Evolutionary conservation across 2,113 vertebrate species (phyloP).

Genomic region (Pygoscelis adeliae): DNA sequence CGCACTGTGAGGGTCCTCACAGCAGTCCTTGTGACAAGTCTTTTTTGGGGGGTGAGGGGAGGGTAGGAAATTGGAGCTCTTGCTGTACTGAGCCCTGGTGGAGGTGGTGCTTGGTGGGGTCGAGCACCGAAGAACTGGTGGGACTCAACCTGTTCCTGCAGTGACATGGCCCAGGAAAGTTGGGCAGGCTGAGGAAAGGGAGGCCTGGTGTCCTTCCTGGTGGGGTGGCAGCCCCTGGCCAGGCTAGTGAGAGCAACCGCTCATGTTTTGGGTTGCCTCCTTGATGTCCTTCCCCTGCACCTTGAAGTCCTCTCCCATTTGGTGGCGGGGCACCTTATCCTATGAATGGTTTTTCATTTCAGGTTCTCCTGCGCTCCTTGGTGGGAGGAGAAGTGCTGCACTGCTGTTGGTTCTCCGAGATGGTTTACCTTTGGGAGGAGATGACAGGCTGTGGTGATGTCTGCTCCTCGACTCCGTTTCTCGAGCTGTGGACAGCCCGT

Average conservation of each 20-base stretch:
- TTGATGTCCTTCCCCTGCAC: not conserved
- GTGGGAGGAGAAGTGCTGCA: not conserved
- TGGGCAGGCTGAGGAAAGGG: not conserved
- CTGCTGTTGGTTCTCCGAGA: not conserved
- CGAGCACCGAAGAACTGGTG: not conserved
- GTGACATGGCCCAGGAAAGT: not conserved
- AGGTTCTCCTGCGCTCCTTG: not conserved
- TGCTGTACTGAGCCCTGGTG: not conserved
- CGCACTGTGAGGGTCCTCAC: not conserved
- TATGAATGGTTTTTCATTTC: not conserved
- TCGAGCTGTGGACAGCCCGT: rapidly evolving
- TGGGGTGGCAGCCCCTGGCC: not conserved
- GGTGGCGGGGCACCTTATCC: not conserved
- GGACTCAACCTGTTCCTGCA: not conserved
- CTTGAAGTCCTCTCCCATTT: not conserved
- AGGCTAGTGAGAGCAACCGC: rapidly evolving
- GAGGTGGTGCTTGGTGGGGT: not conserved
- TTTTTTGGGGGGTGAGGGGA: not conserved
- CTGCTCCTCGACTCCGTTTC: not conserved
- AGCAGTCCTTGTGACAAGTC: not conserved
- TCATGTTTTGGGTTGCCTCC: rapidly evolving
- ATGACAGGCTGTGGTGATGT: not conserved
- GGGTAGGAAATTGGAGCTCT: not conserved
- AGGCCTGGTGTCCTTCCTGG: not conserved
- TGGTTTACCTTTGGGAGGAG: not conserved